Percentiles rank a stretch among this genome's conserved stretches.
Conservation (phyloP, 2,888 invertebrate species). For the Hedya salicella region DNA sequence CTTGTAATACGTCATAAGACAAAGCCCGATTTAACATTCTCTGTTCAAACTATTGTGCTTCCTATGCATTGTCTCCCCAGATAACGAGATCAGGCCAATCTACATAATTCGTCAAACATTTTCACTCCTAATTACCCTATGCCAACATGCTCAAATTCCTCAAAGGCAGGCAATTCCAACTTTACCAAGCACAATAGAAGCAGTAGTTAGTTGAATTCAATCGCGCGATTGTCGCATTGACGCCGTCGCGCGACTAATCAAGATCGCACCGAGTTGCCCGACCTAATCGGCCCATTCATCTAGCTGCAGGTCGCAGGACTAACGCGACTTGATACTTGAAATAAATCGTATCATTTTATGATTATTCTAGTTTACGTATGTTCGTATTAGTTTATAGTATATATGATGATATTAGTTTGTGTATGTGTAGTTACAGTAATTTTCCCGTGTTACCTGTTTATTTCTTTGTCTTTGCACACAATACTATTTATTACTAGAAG, state of each 20-base stretch:
- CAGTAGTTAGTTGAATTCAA: slow-evolving; percentile 41
- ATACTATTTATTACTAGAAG: too few species aligned
- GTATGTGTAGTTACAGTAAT: too few species aligned
- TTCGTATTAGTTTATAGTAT: not conserved
- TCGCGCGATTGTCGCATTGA: slow-evolving; percentile 54
- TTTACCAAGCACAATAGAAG: slow-evolving; percentile 19
- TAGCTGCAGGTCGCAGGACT: slow-evolving; percentile 49
- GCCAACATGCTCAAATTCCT: slow-evolving; percentile 13
- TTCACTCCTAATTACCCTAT: slow-evolving; percentile 13
- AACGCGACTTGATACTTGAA: slow-evolving; percentile 54
- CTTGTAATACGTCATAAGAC: too few species aligned
- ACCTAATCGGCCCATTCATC: slow-evolving; percentile 67
- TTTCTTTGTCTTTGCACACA: too few species aligned
- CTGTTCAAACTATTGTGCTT: not conserved
- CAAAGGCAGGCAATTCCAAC: slow-evolving; percentile 14
- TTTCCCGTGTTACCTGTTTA: too few species aligned
- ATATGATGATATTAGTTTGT: too few species aligned
- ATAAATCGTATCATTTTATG: slow-evolving; percentile 38
- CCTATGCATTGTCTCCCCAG: not conserved
- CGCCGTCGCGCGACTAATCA: slow-evolving; percentile 63
- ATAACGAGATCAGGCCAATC: not conserved
- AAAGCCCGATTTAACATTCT: too few species aligned
- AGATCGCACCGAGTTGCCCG: slow-evolving; percentile 63
- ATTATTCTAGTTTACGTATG: not conserved
- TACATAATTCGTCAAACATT: slow-evolving; percentile 11